Percentiles rank a stretch among this genome's conserved stretches.
phyloP scores from a whole-genome alignment of 2,113 vertebrate species.

The Tenebrosternarchus preto region DNA sequence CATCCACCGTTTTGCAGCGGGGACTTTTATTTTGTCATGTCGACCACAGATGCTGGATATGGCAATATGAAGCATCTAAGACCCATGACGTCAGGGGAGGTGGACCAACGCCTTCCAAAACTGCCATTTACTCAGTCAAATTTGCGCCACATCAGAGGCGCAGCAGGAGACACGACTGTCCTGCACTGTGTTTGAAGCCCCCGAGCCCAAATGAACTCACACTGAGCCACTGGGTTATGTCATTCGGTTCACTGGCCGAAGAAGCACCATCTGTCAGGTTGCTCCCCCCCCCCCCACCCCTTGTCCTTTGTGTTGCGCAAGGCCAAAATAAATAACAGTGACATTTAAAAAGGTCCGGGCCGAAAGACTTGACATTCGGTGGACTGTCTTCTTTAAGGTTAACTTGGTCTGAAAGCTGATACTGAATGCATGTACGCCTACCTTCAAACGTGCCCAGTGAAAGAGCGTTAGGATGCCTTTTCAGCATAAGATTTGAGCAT shows the following conservation, averaged over 20 bases:
- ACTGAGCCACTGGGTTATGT: constrained; percentile 63
- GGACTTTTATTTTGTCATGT: background rate
- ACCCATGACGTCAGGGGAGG: background rate
- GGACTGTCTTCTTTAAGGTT: constrained; percentile 71
- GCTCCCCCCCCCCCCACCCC: no score
- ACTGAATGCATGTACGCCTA: constrained; percentile 61
- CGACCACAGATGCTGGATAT: background rate
- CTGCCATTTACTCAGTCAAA: constrained; percentile 31
- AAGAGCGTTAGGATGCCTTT: constrained; percentile 47
- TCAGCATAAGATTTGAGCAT: constrained; percentile 25
- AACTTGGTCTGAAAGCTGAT: constrained; percentile 65
- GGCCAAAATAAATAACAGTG: constrained; percentile 68
- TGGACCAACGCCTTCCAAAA: constrained; percentile 16
- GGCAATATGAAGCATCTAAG: background rate
- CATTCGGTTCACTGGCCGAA: constrained; percentile 60
- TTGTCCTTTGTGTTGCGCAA: constrained; percentile 64
- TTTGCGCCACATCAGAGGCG: constrained; percentile 36
- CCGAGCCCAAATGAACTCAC: constrained; percentile 59
- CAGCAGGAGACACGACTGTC: constrained; percentile 23
- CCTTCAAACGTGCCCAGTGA: constrained; percentile 53
- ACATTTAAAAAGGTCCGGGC: constrained; percentile 75
- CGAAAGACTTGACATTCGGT: constrained; percentile 73
- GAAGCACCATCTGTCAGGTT: constrained; percentile 51
- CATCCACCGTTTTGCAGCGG: background rate
- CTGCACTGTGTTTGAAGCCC: constrained; percentile 25